Conservation (phyloP, 1,140 invertebrate species). For the Polypedilum pembai region DNA sequence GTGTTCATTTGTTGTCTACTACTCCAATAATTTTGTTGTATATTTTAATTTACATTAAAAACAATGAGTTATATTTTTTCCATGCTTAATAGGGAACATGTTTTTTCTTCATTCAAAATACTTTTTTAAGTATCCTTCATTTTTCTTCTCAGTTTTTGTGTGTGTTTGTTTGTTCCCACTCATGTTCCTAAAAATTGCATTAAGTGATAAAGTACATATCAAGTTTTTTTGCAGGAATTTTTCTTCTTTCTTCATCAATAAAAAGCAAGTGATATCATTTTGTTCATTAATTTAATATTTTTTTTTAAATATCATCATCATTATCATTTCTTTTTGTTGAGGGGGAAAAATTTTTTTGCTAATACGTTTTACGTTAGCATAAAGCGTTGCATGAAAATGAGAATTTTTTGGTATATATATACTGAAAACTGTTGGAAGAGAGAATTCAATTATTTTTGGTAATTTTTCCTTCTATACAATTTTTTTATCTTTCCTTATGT, state of each 20-base stretch:
- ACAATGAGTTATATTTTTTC: background rate
- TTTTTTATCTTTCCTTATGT: background rate
- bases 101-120: background rate
- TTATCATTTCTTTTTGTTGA: no score
- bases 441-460: background rate
- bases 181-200: background rate
- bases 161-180: background rate
- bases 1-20: background rate
- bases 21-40: conserved; percentile 1
- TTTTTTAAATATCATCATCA: no score
- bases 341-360: background rate
- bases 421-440: conserved; percentile 2
- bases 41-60: conserved; percentile 20
- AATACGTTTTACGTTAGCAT: background rate
- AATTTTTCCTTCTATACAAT: conserved; percentile 11
- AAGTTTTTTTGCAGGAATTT: conserved; percentile 4
- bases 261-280: background rate
- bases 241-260: conserved; percentile 4
- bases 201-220: background rate
- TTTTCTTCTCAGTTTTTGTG: background rate
- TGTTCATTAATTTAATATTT: no score
- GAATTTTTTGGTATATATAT: background rate
- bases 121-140: background rate
- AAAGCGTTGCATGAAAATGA: background rate
- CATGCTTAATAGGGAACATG: background rate